These are phyloP conservation scores for Bombus huntii DNA, from an alignment of 1,140 invertebrate genomes.

Conservation along the genomic window DNA sequence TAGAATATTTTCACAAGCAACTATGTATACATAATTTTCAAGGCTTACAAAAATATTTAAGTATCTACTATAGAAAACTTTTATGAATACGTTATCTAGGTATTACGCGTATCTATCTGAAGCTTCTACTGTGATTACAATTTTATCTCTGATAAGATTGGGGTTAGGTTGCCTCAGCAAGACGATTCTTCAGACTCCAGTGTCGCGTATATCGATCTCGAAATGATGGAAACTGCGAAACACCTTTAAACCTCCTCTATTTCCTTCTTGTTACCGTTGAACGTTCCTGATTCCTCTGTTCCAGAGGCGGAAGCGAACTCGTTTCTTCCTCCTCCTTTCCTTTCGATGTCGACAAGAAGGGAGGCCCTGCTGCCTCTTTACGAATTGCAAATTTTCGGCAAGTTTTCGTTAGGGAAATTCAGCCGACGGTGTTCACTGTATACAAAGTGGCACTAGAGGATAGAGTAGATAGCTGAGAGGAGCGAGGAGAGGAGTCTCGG, in stretches of 20 bases:
- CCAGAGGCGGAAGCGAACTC: neutral
- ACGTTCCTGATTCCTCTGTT: slow-evolving; percentile 17
- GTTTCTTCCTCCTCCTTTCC: neutral
- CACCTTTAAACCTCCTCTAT: neutral
- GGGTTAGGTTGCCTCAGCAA: no score
- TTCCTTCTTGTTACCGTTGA: slow-evolving; percentile 9
- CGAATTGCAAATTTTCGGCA: slow-evolving; percentile 82
- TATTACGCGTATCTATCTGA: no score
- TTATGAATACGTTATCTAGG: no score
- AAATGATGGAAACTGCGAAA: neutral
- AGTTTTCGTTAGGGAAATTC: slow-evolving; percentile 82
- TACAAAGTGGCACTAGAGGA: slow-evolving; percentile 81
- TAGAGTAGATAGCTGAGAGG: slow-evolving; percentile 73
- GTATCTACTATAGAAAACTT: no score
- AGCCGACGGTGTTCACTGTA: slow-evolving; percentile 78
- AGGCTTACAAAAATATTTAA: no score
- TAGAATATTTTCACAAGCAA: no score
- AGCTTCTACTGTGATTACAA: no score
- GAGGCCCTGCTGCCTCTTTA: slow-evolving; percentile 72
- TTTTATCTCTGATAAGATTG: no score
- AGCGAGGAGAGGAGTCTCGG: slow-evolving; percentile 70
- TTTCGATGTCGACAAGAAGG: slow-evolving; percentile 12
- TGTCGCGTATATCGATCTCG: slow-evolving; percentile 8
- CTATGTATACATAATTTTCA: no score
- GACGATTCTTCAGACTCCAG: neutral